Evolutionary conservation across 2,113 vertebrate species (phyloP).

Genomic region (Pyrgilauda ruficollis): DNA sequence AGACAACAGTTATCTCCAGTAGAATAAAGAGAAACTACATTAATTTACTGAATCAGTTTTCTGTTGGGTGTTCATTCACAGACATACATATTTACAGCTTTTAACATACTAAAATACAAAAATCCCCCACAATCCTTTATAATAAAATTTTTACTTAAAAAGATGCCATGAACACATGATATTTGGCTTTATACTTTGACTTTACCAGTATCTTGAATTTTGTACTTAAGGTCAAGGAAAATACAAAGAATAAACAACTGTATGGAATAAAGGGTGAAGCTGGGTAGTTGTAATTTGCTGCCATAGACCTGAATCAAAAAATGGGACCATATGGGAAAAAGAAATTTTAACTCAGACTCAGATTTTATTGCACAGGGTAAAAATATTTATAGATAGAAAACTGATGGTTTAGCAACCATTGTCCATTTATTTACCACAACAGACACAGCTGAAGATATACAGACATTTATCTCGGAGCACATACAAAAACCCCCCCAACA

Average conservation of each 20-base stretch:
- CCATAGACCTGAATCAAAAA: background rate
- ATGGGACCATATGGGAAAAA: background rate
- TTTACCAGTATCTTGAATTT: background rate
- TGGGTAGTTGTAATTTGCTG: background rate
- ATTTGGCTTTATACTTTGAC: background rate
- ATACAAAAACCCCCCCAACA: fast-evolving
- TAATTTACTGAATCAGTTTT: background rate
- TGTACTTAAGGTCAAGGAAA: background rate
- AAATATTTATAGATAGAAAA: background rate
- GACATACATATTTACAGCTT: background rate
- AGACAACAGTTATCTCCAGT: background rate
- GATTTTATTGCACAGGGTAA: background rate
- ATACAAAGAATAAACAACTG: background rate
- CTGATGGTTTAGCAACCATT: background rate
- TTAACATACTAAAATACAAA: background rate
- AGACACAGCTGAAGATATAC: background rate
- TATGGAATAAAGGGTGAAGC: background rate
- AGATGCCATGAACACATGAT: background rate
- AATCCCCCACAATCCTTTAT: background rate
- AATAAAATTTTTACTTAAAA: background rate
- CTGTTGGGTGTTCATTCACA: background rate
- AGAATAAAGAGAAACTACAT: background rate
- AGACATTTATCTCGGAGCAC: background rate
- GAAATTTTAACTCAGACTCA: background rate
- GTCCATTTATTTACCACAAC: background rate